Base-by-base conservation (phyloP, 1,140 invertebrate species). In the Drosophila dunni region DNA sequence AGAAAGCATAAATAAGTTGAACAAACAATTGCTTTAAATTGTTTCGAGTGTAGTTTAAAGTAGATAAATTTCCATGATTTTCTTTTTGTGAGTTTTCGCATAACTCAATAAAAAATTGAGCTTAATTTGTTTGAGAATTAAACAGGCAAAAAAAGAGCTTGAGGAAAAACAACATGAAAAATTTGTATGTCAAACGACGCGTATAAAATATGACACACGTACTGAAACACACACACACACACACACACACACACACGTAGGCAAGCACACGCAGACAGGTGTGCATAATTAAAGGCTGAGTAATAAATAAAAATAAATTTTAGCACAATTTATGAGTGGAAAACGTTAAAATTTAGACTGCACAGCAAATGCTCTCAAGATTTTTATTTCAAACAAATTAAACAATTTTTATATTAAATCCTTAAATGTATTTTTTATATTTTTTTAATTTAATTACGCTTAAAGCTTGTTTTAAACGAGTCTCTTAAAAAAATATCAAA, bases 281-380 rank as follows among this genome's bases (percentile, higher is more conserved):
- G 48, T 64, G 63, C 62, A 79, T 84, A 85, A 85, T 85, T 85
- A 85, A 85, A 75, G 74, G 67, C 51, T 15, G 42, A 53, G 62
- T 63, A 62, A 50, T 48, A 63, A 69, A 63, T 36, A 53, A 15
- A 56, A 68, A 40, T 56, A 62, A 67, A 50, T n/a, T 10, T 38
- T 0, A 38, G 3, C 20, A 46, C 9, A 51, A 13, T 33, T n/a
- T 53, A 11, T 53, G 3, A 34, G 17, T 4, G 44, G 7, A 13
- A n/a, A 44, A 44, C 10, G 2, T 44, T 9, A 13, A 11, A 57
- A 0, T 40, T 7, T 24, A 42, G 10, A 24, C 40, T 58, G 56
- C 45, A 13, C 33, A 15, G 11, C 0, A 6, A 33, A 45, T 58
- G n/a, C 56, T 58, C 56, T 58, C 3, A 0, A 17, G 24, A 29